A percentile compares a stretch with the other conserved stretches of the same genome.
Conservation (phyloP, 2,797 vertebrate species). For the Squalus acanthias region DNA sequence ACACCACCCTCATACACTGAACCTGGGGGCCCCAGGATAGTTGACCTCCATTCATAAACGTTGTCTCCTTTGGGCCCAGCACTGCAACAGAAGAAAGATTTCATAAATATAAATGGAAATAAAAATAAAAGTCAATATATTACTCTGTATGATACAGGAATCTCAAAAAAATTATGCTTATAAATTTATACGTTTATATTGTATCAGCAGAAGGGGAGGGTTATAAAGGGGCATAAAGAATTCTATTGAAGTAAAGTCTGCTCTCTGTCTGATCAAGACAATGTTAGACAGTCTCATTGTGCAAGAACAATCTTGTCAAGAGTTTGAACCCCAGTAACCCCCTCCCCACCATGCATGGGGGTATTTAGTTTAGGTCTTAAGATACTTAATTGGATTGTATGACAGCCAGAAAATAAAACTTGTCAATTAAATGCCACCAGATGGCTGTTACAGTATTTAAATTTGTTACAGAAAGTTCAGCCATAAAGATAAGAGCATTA, state of each 20-base stretch:
- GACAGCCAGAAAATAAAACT: background rate
- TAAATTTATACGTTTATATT: background rate
- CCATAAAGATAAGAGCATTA: background rate
- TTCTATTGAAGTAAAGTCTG: background rate
- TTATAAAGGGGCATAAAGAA: background rate
- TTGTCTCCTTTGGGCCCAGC: conserved; percentile 78
- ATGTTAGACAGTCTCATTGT: background rate
- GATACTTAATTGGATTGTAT: background rate
- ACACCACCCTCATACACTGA: conserved; percentile 75
- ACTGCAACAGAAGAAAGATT: conserved; percentile 57
- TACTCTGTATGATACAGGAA: background rate
- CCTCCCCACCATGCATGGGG: background rate
- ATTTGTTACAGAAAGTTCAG: background rate
- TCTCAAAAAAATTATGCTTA: background rate
- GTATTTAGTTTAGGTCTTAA: background rate
- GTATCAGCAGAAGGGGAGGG: background rate
- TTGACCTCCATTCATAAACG: conserved; percentile 77
- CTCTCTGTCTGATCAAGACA: background rate
- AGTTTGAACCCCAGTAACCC: background rate
- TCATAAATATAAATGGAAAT: background rate
- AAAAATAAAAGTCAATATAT: background rate
- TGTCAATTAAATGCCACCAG: background rate
- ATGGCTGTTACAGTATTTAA: background rate
- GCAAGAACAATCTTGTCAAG: background rate
- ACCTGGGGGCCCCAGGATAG: conserved; percentile 72